Percentiles rank a stretch among this genome's conserved stretches.
These are phyloP conservation scores for Hephaestus fuliginosus DNA, from an alignment of 2,797 vertebrate genomes.

Conservation along the genomic window DNA sequence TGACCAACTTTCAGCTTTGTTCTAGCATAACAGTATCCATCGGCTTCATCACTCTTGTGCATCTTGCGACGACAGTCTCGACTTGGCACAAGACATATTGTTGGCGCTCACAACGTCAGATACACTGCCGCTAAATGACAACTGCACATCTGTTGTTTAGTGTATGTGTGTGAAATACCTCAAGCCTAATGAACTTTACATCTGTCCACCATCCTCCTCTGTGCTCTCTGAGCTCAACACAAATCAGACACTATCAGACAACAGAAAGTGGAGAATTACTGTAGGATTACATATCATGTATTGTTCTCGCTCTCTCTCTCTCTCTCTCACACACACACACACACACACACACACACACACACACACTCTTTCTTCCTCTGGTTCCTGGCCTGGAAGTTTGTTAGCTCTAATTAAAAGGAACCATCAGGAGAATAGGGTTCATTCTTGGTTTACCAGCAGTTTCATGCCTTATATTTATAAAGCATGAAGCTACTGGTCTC, in stretches of 20 bases:
- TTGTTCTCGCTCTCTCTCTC: not conserved
- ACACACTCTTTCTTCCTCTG: not conserved
- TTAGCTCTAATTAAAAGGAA: conserved; percentile 69
- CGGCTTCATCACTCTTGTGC: conserved; percentile 7
- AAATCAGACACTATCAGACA: not conserved
- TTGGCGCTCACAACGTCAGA: not conserved
- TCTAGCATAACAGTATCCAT: not conserved
- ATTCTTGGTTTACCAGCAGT: conserved; percentile 32
- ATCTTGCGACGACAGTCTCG: not conserved
- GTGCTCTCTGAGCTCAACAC: conserved; percentile 7
- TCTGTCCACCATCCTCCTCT: conserved; percentile 19
- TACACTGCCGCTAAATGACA: conserved; percentile 23
- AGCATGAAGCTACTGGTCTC: not conserved
- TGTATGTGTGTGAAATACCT: conserved; percentile 13
- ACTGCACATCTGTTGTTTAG: conserved; percentile 48
- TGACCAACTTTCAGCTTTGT: conserved; percentile 22
- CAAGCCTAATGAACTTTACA: conserved; percentile 19
- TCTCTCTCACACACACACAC: not conserved
- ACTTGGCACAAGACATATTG: conserved; percentile 19
- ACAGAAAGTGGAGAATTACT: not conserved
- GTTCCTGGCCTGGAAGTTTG: conserved; percentile 36
- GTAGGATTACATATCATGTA: not conserved
- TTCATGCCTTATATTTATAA: conserved; percentile 54
- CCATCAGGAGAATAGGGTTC: conserved; percentile 26
- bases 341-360: not conserved